Conservation (phyloP, 2,888 invertebrate genomes). For the Polyploca ridens region DNA sequence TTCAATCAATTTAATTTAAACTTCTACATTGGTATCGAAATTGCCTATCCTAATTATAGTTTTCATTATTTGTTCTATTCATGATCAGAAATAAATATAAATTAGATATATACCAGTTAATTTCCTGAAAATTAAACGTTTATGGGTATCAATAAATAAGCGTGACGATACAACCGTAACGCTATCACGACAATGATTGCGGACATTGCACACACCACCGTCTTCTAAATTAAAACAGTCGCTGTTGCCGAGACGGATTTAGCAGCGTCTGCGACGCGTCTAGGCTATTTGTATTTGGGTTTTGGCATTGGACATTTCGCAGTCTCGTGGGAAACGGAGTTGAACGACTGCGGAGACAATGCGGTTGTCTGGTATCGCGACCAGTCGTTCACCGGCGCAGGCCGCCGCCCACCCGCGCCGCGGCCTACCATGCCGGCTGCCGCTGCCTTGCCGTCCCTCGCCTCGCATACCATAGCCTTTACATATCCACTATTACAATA, state of each 20-base stretch:
- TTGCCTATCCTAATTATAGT: neutral
- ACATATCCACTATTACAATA: slow-evolving; percentile 6
- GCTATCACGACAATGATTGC: slow-evolving; percentile 50
- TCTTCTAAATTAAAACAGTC: slow-evolving; percentile 58
- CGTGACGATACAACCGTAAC: slow-evolving; percentile 47
- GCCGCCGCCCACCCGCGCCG: slow-evolving; percentile 61
- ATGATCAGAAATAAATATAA: neutral
- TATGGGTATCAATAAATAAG: slow-evolving; percentile 36
- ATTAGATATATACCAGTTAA: slow-evolving; percentile 1
- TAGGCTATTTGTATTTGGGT: slow-evolving; percentile 81
- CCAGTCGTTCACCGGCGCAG: slow-evolving; percentile 64
- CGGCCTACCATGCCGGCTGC: slow-evolving; percentile 14
- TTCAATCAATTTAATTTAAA: no score
- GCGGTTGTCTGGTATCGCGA: slow-evolving; percentile 71
- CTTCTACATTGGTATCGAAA: no score
- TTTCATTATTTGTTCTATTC: neutral
- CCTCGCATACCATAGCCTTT: slow-evolving; percentile 6
- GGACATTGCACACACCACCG: slow-evolving; percentile 49
- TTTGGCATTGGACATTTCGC: slow-evolving; percentile 80
- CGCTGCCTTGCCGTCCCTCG: slow-evolving; percentile 13
- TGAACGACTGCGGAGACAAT: slow-evolving; percentile 83
- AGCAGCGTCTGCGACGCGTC: slow-evolving; percentile 81
- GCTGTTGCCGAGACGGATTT: slow-evolving; percentile 74
- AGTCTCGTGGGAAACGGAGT: slow-evolving; percentile 83
- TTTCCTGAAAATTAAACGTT: slow-evolving; percentile 26